Percentiles rank a stretch among this genome's conserved stretches.
Conservation (phyloP, 2,113 vertebrate genomes). For the Clupea harengus region DNA sequence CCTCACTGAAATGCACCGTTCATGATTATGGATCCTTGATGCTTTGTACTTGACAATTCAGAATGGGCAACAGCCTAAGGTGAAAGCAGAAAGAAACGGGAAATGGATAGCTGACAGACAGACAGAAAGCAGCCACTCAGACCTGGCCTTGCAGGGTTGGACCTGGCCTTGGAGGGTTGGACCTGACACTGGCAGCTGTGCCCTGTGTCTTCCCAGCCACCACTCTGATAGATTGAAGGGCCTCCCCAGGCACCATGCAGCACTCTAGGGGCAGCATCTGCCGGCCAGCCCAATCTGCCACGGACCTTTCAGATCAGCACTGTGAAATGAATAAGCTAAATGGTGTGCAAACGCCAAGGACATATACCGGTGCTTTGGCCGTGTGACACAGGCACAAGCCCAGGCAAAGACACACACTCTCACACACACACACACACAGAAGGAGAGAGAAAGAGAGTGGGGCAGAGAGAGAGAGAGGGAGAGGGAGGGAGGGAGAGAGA, state of each 20-base stretch:
- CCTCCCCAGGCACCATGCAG: background rate
- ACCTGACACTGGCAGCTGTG: background rate
- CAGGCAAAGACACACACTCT: constrained; percentile 24
- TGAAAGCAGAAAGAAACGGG: background rate
- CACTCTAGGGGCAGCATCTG: background rate
- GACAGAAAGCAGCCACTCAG: background rate
- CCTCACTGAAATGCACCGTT: background rate
- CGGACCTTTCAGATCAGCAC: constrained; percentile 38
- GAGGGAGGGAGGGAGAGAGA: constrained; percentile 1
- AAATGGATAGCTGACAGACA: background rate
- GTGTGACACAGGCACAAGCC: constrained; percentile 28
- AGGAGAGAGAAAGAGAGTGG: background rate
- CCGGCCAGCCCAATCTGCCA: background rate
- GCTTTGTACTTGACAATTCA: background rate
- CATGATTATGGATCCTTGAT: background rate
- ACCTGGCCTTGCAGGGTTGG: background rate
- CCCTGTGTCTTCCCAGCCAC: background rate
- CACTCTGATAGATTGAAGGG: background rate
- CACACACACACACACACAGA: background rate
- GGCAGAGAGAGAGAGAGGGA: background rate
- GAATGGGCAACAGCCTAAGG: background rate
- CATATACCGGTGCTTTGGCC: constrained; percentile 35
- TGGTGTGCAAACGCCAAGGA: constrained; percentile 35
- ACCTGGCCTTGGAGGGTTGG: too few relatives aligned
- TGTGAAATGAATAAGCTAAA: constrained; percentile 38